Evolutionary conservation across 1,140 invertebrate species (phyloP), one percentile per base, ranked within the genome.

Genomic region (Ips typographus): DNA sequence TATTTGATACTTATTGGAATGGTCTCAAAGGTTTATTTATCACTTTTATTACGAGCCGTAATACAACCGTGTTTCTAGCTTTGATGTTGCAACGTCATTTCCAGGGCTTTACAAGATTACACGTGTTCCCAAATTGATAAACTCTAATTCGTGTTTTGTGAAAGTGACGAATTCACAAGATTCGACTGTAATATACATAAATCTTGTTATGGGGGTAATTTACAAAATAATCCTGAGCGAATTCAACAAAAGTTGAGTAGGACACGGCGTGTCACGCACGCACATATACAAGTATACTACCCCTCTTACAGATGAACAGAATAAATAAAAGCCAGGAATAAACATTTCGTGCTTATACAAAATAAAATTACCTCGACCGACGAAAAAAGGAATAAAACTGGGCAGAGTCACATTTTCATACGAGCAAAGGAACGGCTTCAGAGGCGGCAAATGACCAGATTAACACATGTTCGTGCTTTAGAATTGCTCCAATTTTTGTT

Each of bases 401-500:
- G 67, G 67, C 56, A 61, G 43, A 70, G 44, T 70, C 68, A 65
- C 68, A 70, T 70, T 70, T 70, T 70, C 61, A 51, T 65, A 49
- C 56, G n/a, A 41, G 60, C 40, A 64, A 64, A 64, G 51, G 60
- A 43, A 56, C 55, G 47, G 61, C 52, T 47, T 64, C 22, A 57
- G 52, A 42, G 41, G 53, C 56, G 52, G 60, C 61, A 70, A 70
- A 44, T 58, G 68, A 64, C 53, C 59, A 64, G 55, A 65, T 70
- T 62, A 70, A 60, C 68, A 65, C 61, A 70, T 65, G 68, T 70
- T 70, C 61, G 68, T 65, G 53, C 51, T 70, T 69, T 60, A 65
- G 65, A 70, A 70, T 65, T 70, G 68, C 68, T 65, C 68, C 62
- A 70, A 70, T 70, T 70, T 70, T 70, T 70, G 63, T 70, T 70